These are phyloP conservation scores for Guaruba guarouba DNA, from an alignment of 2,113 vertebrate genomes.

Conservation along the genomic window DNA sequence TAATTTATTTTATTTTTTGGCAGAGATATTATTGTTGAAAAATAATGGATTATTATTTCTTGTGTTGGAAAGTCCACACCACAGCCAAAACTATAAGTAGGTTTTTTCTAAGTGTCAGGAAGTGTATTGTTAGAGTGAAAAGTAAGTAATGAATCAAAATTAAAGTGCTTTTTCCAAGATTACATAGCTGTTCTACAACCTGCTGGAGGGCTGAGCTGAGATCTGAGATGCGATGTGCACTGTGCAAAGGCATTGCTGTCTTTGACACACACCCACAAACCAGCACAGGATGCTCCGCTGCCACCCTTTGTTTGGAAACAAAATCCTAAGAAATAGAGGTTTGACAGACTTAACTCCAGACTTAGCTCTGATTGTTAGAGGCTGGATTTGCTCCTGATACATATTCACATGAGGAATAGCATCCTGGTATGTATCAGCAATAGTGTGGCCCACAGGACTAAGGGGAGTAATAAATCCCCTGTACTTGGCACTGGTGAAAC, in stretches of 20 bases:
- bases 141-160: background rate
- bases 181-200: background rate
- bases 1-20: background rate
- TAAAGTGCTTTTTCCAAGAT: background rate
- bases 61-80: background rate
- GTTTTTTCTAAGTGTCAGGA: background rate
- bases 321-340: background rate
- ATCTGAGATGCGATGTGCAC: accelerated
- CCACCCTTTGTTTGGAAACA: background rate
- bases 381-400: background rate
- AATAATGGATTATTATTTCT: background rate
- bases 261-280: background rate
- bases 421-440: too few relatives aligned
- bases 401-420: background rate
- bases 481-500: background rate
- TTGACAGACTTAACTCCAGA: background rate
- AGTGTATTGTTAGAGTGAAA: background rate
- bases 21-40: background rate
- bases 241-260: background rate
- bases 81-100: background rate
- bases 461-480: background rate
- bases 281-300: background rate
- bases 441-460: background rate
- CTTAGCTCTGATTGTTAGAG: background rate
- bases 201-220: background rate